A percentile compares a stretch with the other conserved stretches of the same genome.
These are phyloP conservation scores for Diplolepis rosae DNA, from an alignment of 2,888 invertebrate genomes.

Conservation along the genomic window DNA sequence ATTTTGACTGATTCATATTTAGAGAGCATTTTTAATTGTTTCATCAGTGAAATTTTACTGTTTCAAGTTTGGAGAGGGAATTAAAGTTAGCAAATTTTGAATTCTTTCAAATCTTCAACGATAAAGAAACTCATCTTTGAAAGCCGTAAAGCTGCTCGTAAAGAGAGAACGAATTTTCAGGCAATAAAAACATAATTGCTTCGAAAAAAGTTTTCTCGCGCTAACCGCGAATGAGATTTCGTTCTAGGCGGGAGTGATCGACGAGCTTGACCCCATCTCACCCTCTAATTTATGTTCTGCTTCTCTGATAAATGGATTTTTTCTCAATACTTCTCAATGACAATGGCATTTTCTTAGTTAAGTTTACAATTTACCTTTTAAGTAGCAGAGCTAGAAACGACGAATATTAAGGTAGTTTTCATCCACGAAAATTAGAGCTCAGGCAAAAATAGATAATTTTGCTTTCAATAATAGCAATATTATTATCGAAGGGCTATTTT, in stretches of 20 bases:
- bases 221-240: constrained; percentile 19
- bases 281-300: neutral
- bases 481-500: too few species aligned
- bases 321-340: neutral
- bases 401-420: too few species aligned
- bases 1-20: too few species aligned
- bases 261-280: constrained; percentile 28
- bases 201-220: constrained; percentile 21
- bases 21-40: too few species aligned
- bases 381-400: too few species aligned
- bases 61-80: too few species aligned
- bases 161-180: constrained; percentile 24
- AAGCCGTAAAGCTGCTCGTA: neutral
- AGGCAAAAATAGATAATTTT: too few species aligned
- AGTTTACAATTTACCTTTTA: too few species aligned
- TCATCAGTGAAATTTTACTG: too few species aligned
- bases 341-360: constrained; percentile 3
- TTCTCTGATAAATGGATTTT: neutral
- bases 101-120: neutral
- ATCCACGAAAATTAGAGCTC: too few species aligned
- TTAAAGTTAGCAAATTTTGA: too few species aligned
- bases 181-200: constrained; percentile 38
- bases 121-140: neutral
- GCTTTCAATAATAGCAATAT: too few species aligned
- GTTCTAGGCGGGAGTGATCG: constrained; percentile 33